Evolutionary conservation across 1,140 invertebrate species (phyloP).

Genomic region (Solenopsis fugax): DNA sequence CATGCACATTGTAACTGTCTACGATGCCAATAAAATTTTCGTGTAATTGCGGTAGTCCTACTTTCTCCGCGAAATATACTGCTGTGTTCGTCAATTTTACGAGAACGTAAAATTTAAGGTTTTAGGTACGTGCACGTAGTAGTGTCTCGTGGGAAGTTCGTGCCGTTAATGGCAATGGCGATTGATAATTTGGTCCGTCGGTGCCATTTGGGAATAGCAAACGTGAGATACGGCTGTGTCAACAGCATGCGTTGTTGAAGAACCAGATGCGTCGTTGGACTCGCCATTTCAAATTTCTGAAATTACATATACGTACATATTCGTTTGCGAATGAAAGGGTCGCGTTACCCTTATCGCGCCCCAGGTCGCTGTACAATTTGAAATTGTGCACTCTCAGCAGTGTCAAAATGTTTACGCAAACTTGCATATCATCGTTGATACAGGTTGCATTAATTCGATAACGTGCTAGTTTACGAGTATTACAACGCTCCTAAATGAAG

Average conservation of each 20-base stretch:
- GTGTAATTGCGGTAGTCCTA: not conserved
- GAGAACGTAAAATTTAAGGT: not conserved
- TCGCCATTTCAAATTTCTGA: constrained; percentile 38
- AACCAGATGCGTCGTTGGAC: constrained; percentile 31
- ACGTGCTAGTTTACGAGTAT: constrained; percentile 33
- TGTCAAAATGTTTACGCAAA: constrained; percentile 62
- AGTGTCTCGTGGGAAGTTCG: constrained; percentile 51
- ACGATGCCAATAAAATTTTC: not conserved
- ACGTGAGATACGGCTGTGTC: constrained; percentile 27
- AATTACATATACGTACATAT: constrained; percentile 4
- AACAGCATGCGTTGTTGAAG: constrained; percentile 53
- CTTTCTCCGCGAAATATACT: not conserved
- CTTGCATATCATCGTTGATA: constrained; percentile 58
- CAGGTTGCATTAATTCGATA: constrained; percentile 56
- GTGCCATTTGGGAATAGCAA: constrained; percentile 59
- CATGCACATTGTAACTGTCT: too few relatives aligned
- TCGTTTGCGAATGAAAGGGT: constrained; percentile 18
- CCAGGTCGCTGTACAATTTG: constrained; percentile 16
- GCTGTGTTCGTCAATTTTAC: not conserved
- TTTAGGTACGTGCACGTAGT: not conserved
- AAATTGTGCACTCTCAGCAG: constrained; percentile 56
- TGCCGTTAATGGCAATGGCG: constrained; percentile 57
- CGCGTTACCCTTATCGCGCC: constrained; percentile 29
- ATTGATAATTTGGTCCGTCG: constrained; percentile 66
- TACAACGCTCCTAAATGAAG: constrained; percentile 27